A percentile compares a stretch with the other conserved stretches of the same genome.
These are phyloP conservation scores for Montifringilla adamsi DNA, from an alignment of 2,113 vertebrate species.

Conservation along the genomic window DNA sequence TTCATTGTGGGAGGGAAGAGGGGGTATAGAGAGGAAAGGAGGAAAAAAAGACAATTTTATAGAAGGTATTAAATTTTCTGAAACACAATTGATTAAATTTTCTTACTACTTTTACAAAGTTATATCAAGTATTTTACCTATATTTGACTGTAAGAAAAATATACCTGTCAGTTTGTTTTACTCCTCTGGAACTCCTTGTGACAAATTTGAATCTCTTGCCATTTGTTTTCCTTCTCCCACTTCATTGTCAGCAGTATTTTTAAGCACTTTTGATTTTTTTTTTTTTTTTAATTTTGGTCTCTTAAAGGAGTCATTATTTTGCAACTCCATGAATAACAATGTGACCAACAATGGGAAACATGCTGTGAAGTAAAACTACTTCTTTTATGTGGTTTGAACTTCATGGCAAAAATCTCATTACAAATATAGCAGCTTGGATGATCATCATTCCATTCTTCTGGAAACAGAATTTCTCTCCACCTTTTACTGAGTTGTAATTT, in stretches of 20 bases:
- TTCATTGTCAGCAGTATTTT: background rate
- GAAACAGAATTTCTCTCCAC: background rate
- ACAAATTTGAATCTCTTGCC: background rate
- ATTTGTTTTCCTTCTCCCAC: background rate
- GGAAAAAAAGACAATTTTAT: background rate
- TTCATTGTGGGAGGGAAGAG: accelerated
- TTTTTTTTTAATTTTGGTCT: background rate
- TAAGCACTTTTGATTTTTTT: background rate
- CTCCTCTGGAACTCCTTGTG: background rate
- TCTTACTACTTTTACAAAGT: background rate
- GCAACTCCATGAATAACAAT: background rate
- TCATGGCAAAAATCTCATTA: background rate
- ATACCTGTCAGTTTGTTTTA: background rate
- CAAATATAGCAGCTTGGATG: background rate
- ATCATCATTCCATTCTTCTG: background rate
- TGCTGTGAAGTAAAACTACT: background rate
- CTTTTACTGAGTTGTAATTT: background rate
- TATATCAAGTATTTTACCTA: background rate
- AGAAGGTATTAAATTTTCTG: background rate
- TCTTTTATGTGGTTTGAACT: background rate
- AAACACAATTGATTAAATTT: background rate
- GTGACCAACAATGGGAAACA: background rate
- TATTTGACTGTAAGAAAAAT: background rate
- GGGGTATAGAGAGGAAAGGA: background rate
- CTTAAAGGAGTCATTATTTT: background rate